Base-by-base conservation (phyloP, 2,888 invertebrate species). In the Latrodectus hesperus region DNA sequence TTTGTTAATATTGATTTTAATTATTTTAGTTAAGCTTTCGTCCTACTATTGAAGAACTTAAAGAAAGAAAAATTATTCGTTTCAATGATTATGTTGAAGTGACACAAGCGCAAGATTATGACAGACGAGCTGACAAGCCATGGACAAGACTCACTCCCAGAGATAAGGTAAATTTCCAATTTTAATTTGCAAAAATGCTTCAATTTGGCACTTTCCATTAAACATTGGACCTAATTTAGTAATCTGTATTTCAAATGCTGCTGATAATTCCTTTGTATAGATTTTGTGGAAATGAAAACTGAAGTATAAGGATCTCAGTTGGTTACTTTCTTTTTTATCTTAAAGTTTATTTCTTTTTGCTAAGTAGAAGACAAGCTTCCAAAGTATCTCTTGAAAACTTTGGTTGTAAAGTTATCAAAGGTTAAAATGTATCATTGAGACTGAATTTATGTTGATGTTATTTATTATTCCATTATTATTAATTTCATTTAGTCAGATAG, bases 71-170 rank as follows among this genome's bases (percentile, higher is more conserved):
- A 94, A 99, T 99, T 92, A 99, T 99, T 91, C 96, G 99, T 91
- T 99, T 99, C 94, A 99, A 98, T 93, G 99, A 99, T 93, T 99
- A 99, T 93, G 98, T 99, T 91, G 99, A 99, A 94, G 98, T 99
- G 91, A 99, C 99, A 90, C 98, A 96, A 92, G 96, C 96, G 88
- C 98, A 99, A 92, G 97, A 99, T 92, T 99, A 99, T 93, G 99
- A 99, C 94, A 94, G 99, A 85, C 94, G 98, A 92, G 99, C 98
- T 89, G 99, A 99, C 93, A 99, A 99, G 94, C 99, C 99, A 91
- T 99, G 99, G 99, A 99, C 99, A 91, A 94, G 99, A 91, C 95
- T 99, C 91, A 99, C 99, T 90, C 99, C 99, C 90, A 97, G 97
- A 93, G 99, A 99, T 94, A 99, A 99, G 94, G 93, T 93, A 89